phyloP scores from a whole-genome alignment of 2,888 invertebrate species.

The Drosophila atripex region DNA sequence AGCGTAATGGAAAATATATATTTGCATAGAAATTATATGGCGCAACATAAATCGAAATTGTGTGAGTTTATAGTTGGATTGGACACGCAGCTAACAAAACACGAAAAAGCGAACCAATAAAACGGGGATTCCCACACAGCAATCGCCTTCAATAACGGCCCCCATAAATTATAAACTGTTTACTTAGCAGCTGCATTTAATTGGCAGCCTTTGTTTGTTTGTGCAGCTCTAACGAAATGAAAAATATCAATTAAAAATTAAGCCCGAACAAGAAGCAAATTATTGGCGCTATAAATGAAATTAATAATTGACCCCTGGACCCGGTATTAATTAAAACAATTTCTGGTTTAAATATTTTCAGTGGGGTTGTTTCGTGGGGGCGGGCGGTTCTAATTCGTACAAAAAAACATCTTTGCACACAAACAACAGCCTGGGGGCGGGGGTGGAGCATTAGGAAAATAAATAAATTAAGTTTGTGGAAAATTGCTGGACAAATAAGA shows the following conservation, averaged over 20 bases:
- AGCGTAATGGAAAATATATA: constrained; percentile 55
- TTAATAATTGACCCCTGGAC: constrained; percentile 47
- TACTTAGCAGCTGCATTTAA: constrained; percentile 59
- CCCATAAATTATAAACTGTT: constrained; percentile 62
- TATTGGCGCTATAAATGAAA: constrained; percentile 38
- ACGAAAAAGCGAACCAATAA: constrained; percentile 29
- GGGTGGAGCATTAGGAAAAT: constrained; percentile 34
- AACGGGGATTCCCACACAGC: constrained; percentile 18
- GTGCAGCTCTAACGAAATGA: constrained; percentile 50
- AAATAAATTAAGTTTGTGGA: constrained; percentile 43
- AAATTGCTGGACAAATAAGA: constrained; percentile 28
- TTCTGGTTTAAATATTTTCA: constrained; percentile 45
- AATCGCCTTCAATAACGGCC: constrained; percentile 32
- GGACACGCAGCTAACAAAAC: constrained; percentile 50
- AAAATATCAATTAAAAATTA: constrained; percentile 48
- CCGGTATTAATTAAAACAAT: constrained; percentile 66
- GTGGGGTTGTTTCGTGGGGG: constrained; percentile 4
- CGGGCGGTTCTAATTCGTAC: constrained; percentile 58
- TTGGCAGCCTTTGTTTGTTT: constrained; percentile 58
- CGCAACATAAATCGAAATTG: constrained; percentile 53
- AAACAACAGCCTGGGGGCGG: constrained; percentile 64
- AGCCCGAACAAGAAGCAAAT: constrained; percentile 35
- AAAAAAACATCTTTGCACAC: constrained; percentile 80
- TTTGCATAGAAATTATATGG: constrained; percentile 64
- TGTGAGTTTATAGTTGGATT: constrained; percentile 37